phyloP scores from a whole-genome alignment of 2,797 vertebrate species.

The Anableps anableps region DNA sequence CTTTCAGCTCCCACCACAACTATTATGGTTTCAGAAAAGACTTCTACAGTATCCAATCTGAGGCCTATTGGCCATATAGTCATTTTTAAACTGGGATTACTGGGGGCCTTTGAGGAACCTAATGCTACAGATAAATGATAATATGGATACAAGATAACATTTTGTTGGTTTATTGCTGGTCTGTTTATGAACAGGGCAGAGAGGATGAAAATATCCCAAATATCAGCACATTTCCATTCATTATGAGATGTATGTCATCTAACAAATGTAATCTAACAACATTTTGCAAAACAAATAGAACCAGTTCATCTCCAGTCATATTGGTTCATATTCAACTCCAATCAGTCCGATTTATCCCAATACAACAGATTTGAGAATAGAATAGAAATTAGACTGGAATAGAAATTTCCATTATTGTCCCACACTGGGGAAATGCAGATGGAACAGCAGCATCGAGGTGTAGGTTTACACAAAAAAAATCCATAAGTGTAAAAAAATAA shows the following conservation, averaged over 20 bases:
- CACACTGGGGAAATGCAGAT: too few relatives aligned
- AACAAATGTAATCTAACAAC: too few relatives aligned
- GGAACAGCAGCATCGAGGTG: too few relatives aligned
- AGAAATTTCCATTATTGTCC: neutral
- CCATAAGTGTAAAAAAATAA: too few relatives aligned
- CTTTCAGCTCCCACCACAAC: constrained; percentile 13
- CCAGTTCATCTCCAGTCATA: neutral
- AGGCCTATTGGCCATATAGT: neutral
- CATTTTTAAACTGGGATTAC: constrained; percentile 4
- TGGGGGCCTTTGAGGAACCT: neutral
- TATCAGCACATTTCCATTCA: neutral
- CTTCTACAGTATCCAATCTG: neutral
- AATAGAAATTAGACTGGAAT: neutral
- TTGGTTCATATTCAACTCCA: neutral
- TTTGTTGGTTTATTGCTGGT: neutral
- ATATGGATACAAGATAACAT: neutral
- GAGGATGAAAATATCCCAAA: neutral
- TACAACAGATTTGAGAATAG: neutral
- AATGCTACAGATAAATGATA: neutral
- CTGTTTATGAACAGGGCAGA: neutral
- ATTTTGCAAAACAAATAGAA: neutral
- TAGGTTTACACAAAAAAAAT: too few relatives aligned
- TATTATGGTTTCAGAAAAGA: neutral
- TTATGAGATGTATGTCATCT: too few relatives aligned
- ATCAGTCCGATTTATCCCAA: neutral